Base-by-base conservation (phyloP, 1,140 invertebrate species). In the Anoplophora glabripennis region DNA sequence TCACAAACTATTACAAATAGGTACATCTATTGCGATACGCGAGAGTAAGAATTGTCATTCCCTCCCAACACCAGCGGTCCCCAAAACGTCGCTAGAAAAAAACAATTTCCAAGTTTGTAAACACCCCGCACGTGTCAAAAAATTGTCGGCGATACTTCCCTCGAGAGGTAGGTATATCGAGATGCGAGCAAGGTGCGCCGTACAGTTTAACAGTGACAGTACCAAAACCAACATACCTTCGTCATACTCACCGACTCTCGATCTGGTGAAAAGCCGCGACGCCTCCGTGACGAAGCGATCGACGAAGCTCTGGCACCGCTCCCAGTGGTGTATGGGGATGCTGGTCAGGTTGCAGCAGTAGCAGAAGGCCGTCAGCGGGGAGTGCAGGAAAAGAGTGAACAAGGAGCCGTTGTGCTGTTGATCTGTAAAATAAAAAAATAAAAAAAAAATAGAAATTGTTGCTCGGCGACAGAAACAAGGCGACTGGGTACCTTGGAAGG, bases 321-420 rank as follows among this genome's bases (percentile, higher is more conserved):
- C 92, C 94, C 94, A 97, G 63, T 90, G 84, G 61, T 89, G 85
- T 66, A 94, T 85, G 21, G 90, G 86, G 55, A 96, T 86, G 68
- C 87, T 91, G 54, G 86, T 84, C 44, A 97, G 86, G 74, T 94
- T 94, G 74, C 92, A 94, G 70, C 94, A 88, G 76, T 92, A 90
- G 79, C 93, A 96, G 73, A 98, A 88, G 47, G 93, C 96, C 67
- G 92, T 92, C 65, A 98, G 79, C 36, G 95, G 94, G 71, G 90
- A 92, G 78, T 97, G 93, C 53, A 98, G 84, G 80, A 97, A 98
- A 67, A 98, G 79, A 21, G 94, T 97, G 78, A 98, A 96, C 56
- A 98, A 79, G 70, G 89, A 95, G 44, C 96, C 96, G 72, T 94
- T 92, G 74, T 92, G 88, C 72, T 92, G 88, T 67, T 92, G 86